Percentiles rank a stretch among this genome's conserved stretches.
These are phyloP conservation scores for Benitochromis conjunctus DNA, from an alignment of 2,113 vertebrate species.

Conservation along the genomic window DNA sequence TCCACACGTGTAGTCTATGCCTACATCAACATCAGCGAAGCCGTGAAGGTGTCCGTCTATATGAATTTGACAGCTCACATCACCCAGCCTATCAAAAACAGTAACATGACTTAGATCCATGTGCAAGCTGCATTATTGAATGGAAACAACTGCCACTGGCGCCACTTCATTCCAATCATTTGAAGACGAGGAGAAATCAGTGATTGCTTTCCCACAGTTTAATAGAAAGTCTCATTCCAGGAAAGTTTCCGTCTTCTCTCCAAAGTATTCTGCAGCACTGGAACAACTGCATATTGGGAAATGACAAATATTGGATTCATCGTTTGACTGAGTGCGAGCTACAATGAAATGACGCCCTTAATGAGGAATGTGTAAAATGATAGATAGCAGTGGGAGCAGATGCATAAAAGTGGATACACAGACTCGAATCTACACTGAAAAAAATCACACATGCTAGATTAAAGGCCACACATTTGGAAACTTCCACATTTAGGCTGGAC, in stretches of 20 bases:
- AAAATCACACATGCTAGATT: not conserved
- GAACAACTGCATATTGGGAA: not conserved
- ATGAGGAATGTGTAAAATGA: not conserved
- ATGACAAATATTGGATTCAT: not conserved
- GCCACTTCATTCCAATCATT: not conserved
- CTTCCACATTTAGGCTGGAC: not conserved
- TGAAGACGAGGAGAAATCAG: not conserved
- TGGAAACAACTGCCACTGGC: not conserved
- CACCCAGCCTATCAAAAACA: not conserved
- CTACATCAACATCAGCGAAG: conserved; percentile 42
- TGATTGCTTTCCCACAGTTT: not conserved
- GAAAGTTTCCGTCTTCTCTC: not conserved
- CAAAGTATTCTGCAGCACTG: not conserved
- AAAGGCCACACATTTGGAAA: not conserved
- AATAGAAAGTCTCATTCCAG: not conserved
- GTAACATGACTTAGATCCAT: not conserved
- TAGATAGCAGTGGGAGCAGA: not conserved
- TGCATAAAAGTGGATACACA: not conserved
- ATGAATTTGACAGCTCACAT: conserved; percentile 31
- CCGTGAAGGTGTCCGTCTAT: conserved; percentile 42
- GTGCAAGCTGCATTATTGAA: not conserved
- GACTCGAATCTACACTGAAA: not conserved
- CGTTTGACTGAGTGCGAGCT: not conserved
- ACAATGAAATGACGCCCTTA: not conserved
- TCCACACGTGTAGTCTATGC: conserved; percentile 43